A percentile compares a stretch with the other conserved stretches of the same genome.
Evolutionary conservation across 2,797 vertebrate genomes (phyloP).

Genomic region (Discoglossus pictus): DNA sequence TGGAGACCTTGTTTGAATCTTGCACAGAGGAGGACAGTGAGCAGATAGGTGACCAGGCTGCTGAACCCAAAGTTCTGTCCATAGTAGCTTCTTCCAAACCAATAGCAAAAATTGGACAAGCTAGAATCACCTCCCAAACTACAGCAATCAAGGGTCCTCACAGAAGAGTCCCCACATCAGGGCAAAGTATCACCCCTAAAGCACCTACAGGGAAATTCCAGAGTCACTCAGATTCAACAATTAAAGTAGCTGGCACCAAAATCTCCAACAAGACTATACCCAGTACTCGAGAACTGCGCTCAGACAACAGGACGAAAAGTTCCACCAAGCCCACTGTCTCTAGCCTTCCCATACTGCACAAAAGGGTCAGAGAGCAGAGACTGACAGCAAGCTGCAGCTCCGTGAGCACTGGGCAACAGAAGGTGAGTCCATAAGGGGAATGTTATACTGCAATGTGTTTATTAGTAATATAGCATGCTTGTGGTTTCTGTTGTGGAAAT

Average conservation of each 20-base stretch:
- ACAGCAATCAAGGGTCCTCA: conserved; percentile 10
- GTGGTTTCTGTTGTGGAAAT: no score
- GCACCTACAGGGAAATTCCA: conserved; percentile 22
- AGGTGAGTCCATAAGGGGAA: conserved; percentile 25
- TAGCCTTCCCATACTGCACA: conserved; percentile 44
- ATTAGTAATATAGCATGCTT: no score
- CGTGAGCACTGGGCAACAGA: conserved; percentile 14
- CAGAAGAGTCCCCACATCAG: conserved; percentile 19
- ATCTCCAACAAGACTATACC: conserved; percentile 17
- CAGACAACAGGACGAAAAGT: conserved; percentile 24
- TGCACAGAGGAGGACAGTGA: conserved; percentile 86
- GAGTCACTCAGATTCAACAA: conserved; percentile 6
- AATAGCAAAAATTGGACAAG: background rate
- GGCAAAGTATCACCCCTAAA: conserved; percentile 5
- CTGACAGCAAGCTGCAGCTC: background rate
- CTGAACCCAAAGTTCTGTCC: conserved; percentile 7
- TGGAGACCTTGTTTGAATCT: conserved; percentile 85
- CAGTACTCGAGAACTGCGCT: conserved; percentile 9
- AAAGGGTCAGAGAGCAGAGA: conserved; percentile 34
- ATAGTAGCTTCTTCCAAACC: background rate
- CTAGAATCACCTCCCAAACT: background rate
- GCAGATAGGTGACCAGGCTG: conserved; percentile 59
- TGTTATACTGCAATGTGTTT: no score
- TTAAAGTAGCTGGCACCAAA: conserved; percentile 27
- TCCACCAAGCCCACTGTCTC: conserved; percentile 28